Conservation (phyloP, 2,113 vertebrate genomes). For the Sinocyclocheilus rhinocerous region DNA sequence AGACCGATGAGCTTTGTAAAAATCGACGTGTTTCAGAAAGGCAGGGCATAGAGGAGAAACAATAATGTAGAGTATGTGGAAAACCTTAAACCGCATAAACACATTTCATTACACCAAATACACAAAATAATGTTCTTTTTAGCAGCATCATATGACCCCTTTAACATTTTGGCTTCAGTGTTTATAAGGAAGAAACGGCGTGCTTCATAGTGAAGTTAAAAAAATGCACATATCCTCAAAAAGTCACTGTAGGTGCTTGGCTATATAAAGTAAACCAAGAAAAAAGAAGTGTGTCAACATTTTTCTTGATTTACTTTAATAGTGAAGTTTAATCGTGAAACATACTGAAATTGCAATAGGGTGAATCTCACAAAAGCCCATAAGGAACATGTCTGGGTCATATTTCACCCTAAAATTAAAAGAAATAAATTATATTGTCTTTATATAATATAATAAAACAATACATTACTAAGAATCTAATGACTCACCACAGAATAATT, state of each 20-base stretch:
- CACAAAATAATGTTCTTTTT: no score
- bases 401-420: background rate
- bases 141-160: no score
- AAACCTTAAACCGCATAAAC: no score
- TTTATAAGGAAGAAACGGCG: background rate
- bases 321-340: background rate
- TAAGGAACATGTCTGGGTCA: no score
- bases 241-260: background rate
- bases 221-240: no score
- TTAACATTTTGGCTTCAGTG: background rate
- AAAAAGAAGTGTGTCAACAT: background rate
- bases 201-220: background rate
- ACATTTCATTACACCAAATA: no score
- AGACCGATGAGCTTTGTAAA: no score
- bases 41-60: no score
- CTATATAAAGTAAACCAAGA: background rate
- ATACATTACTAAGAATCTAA: background rate
- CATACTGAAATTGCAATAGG: background rate
- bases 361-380: background rate
- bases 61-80: no score
- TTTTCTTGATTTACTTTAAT: slow-evolving; percentile 5
- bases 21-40: no score
- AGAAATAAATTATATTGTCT: background rate
- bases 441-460: background rate
- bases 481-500: background rate